Conservation (phyloP, 2,888 invertebrate species). For the Labia minor region DNA sequence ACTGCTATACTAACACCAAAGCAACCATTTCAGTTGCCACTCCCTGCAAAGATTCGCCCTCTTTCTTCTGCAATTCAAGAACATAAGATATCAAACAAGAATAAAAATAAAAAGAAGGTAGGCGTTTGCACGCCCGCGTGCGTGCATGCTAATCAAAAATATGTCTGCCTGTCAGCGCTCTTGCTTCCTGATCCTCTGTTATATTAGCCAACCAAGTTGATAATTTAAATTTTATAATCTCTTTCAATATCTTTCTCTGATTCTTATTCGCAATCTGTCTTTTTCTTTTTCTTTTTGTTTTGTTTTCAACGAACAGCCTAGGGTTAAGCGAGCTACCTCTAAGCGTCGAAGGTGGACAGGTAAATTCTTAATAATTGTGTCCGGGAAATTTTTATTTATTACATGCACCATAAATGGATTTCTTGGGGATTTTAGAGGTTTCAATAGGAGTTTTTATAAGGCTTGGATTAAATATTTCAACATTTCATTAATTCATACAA, state of each 20-base stretch:
- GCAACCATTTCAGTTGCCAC: conserved; percentile 13
- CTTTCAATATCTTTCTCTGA: conserved; percentile 18
- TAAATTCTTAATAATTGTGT: conserved; percentile 27
- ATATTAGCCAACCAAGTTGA: too few relatives aligned
- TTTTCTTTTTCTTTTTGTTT: conserved; percentile 16
- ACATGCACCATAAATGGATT: background rate
- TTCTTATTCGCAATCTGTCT: conserved; percentile 3
- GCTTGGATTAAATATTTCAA: too few relatives aligned
- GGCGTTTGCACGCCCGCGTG: background rate
- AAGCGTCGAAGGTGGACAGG: conserved; percentile 38
- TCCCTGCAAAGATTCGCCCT: background rate
- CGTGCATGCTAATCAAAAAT: background rate
- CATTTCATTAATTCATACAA: too few relatives aligned
- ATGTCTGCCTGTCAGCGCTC: background rate
- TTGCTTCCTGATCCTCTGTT: background rate
- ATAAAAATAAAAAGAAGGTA: conserved; percentile 3
- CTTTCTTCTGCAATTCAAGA: background rate
- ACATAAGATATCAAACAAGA: background rate
- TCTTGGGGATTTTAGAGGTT: background rate
- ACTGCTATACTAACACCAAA: conserved; percentile 3
- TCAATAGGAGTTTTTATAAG: too few relatives aligned
- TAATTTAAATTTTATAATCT: conserved; percentile 15
- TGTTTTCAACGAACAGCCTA: background rate
- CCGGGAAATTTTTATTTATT: conserved; percentile 14
- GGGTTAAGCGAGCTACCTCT: conserved; percentile 36